A percentile compares a stretch with the other conserved stretches of the same genome.
Evolutionary conservation across 1,140 invertebrate species (phyloP).

Genomic region (Drosophila equinoxialis): DNA sequence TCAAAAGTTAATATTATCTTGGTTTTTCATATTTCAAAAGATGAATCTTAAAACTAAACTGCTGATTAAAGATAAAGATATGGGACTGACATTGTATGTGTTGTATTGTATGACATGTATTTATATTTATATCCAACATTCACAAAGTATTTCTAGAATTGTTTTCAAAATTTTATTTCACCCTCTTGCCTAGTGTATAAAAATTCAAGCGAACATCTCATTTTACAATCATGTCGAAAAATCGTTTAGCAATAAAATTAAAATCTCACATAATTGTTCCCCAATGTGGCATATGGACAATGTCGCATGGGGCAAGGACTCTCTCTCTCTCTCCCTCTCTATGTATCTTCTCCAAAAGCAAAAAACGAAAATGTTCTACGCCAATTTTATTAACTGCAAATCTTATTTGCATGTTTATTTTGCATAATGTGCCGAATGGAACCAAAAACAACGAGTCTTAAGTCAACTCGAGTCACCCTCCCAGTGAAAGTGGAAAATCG

Average conservation of each 20-base stretch:
- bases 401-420: constrained; percentile 82
- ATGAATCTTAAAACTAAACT: too few relatives aligned
- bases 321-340: neutral
- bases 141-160: neutral
- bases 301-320: constrained; percentile 15
- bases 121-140: too few relatives aligned
- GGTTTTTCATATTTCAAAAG: too few relatives aligned
- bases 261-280: constrained; percentile 76
- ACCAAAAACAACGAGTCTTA: constrained; percentile 56
- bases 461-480: constrained; percentile 30
- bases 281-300: constrained; percentile 72
- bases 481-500: constrained; percentile 20
- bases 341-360: neutral
- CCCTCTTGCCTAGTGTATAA: neutral
- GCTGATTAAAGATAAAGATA: neutral
- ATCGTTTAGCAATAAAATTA: constrained; percentile 77
- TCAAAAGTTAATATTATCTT: too few relatives aligned
- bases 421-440: constrained; percentile 71
- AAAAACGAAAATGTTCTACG: constrained; percentile 63
- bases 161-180: neutral
- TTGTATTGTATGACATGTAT: too few relatives aligned
- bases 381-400: constrained; percentile 82
- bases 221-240: constrained; percentile 44
- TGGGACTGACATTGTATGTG: too few relatives aligned
- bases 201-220: constrained; percentile 9